Evolutionary conservation across 1,140 invertebrate genomes (phyloP).

Genomic region (Drosophila albomicans): DNA sequence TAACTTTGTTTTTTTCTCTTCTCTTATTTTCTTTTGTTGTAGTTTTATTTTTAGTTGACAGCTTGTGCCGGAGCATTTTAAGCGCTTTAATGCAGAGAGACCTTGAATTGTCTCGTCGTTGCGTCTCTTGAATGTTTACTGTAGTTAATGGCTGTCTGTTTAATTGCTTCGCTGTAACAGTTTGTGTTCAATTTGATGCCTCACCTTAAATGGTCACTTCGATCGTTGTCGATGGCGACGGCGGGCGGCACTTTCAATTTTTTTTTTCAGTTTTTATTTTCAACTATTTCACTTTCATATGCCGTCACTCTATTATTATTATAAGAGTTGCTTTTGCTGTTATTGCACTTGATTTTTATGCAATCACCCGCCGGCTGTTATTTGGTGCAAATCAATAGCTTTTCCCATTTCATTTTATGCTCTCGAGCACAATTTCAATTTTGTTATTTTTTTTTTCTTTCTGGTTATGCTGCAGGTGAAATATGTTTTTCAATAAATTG

Average conservation of each 20-base stretch:
- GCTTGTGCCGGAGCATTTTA: constrained; percentile 41
- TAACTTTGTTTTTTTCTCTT: constrained; percentile 40
- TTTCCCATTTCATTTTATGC: constrained; percentile 27
- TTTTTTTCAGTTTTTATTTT: constrained; percentile 51
- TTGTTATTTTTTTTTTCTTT: not conserved
- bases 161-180: constrained; percentile 62
- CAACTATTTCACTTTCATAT: constrained; percentile 41
- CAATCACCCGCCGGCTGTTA: constrained; percentile 53
- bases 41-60: constrained; percentile 20
- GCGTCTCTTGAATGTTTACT: constrained; percentile 45
- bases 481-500: constrained; percentile 22
- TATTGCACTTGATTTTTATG: constrained; percentile 65
- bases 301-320: constrained; percentile 16
- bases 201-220: constrained; percentile 41
- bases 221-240: not conserved
- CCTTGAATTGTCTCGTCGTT: constrained; percentile 67
- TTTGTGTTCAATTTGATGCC: constrained; percentile 37
- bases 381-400: constrained; percentile 39
- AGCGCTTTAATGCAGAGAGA: constrained; percentile 48
- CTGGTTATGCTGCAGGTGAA: constrained; percentile 32
- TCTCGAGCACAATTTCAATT: constrained; percentile 20
- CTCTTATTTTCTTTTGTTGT: not conserved
- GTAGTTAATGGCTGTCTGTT: constrained; percentile 56
- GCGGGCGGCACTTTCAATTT: constrained; percentile 57
- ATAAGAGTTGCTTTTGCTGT: constrained; percentile 31